phyloP scores from a whole-genome alignment of 1,140 invertebrate species.

The Drosophila nigromelanica region DNA sequence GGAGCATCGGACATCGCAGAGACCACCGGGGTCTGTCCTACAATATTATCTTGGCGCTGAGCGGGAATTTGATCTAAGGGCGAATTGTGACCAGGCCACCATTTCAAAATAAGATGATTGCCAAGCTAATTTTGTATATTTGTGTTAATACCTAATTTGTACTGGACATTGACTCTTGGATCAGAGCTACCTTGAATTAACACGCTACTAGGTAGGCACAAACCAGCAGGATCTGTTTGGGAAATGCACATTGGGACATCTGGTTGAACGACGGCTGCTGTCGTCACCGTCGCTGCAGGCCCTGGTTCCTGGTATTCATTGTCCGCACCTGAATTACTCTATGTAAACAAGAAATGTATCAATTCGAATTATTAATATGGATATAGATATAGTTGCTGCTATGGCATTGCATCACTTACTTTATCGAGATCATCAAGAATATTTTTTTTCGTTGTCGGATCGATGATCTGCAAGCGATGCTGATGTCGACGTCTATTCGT shows the following conservation, averaged over 20 bases:
- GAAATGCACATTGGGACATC: constrained; percentile 44
- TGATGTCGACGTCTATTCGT: constrained; percentile 60
- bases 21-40: constrained; percentile 68
- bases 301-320: constrained; percentile 54
- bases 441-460: constrained; percentile 75
- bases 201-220: constrained; percentile 28
- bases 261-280: constrained; percentile 13
- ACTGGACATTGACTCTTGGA: constrained; percentile 29
- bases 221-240: constrained; percentile 33
- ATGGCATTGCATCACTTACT: constrained; percentile 33
- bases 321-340: constrained; percentile 56
- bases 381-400: constrained; percentile 2
- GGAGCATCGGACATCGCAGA: constrained; percentile 80
- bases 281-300: background rate
- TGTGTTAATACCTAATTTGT: constrained; percentile 33
- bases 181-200: constrained; percentile 36
- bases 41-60: constrained; percentile 48
- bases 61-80: constrained; percentile 45
- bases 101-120: background rate
- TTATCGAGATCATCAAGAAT: constrained; percentile 78
- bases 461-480: constrained; percentile 73
- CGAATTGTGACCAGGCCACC: too few relatives aligned
- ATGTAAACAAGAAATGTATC: constrained; percentile 4
- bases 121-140: background rate
- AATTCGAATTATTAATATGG: background rate